Conservation (phyloP, 2,888 invertebrate species). For the Spilosoma lubricipeda region DNA sequence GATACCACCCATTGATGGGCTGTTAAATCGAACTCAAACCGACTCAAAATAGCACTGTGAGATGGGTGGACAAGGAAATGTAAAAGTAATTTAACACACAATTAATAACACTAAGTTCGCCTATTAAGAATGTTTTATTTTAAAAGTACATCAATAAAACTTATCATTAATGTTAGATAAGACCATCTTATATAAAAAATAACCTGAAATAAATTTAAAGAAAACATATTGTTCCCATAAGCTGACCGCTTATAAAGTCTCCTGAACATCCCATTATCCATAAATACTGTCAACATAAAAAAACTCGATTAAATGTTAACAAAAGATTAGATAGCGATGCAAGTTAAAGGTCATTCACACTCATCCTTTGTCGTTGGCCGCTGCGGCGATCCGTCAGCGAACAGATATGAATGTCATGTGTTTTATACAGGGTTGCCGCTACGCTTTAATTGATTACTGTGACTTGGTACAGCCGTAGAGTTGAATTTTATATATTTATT, state of each 20-base stretch:
- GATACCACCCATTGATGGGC: no score
- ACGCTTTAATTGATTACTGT: constrained; percentile 65
- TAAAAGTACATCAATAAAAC: no score
- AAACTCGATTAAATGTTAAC: constrained; percentile 46
- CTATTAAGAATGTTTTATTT: no score
- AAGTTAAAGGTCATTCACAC: constrained; percentile 51
- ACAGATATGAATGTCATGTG: constrained; percentile 65
- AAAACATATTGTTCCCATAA: neutral
- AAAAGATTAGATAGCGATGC: constrained; percentile 46
- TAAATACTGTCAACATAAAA: constrained; percentile 23
- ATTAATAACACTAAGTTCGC: no score
- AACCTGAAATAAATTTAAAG: neutral
- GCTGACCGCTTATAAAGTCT: constrained; percentile 6
- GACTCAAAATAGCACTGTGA: no score
- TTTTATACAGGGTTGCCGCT: constrained; percentile 55
- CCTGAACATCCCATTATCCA: constrained; percentile 22
- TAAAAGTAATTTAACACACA: no score
- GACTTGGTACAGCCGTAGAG: constrained; percentile 52
- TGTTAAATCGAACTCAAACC: no score
- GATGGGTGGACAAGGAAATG: no score
- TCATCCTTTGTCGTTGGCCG: constrained; percentile 48
- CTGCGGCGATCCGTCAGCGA: constrained; percentile 66
- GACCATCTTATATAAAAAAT: neutral
- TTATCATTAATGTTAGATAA: neutral
- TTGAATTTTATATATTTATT: constrained; percentile 2